Evolutionary conservation across 2,113 vertebrate genomes (phyloP), one percentile per base, ranked within the genome.

Genomic region (Bos indicus): DNA sequence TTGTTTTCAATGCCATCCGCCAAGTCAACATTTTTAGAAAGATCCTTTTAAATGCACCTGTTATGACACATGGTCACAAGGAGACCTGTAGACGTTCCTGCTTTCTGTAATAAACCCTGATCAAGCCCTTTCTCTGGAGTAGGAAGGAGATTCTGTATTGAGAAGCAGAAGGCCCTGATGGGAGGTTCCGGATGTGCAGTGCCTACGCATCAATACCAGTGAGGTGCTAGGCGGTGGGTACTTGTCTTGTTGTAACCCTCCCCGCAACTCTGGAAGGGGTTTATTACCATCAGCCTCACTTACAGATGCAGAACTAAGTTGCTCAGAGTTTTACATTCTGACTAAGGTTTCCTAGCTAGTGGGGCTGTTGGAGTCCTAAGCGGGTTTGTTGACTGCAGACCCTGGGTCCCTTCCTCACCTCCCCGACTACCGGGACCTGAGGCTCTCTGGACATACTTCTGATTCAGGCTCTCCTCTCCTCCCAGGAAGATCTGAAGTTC

Each of bases 1-100:
- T 95, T 96, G 67, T 91, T 95, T 97, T 97, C 97, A 97, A 97
- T 57, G 88, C 26, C 8, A 51, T 77, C 97, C 28, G 14, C 28
- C 85, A 87, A 84, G 46, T 64, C 80, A 54, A 81, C 87, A 57
- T 88, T 94, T 84, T 81, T 15, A 91, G 88, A 92, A 96, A 97
- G 36, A 23, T 48, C 11, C n/a, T 62, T 60, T 94, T 25, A 81
- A n/a, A 71, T 48, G 96, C 71, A 10, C 19, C 12, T 48, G 12
- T 26, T 52, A 48, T 19, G 46, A 43, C 21, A 74, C 12, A 15
- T 14, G 48, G 36, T 95, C 84, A 40, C 14, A 6, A 25, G 28
- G 60, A 71, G 6, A 54, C 43, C 59, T 74, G n/a, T 7, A 7
- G n/a, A 17, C 1, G 16, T 25, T 88, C n/a, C 36, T 36, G 28